These are phyloP conservation scores for Forbesichthys agassizii DNA, from an alignment of 2,113 vertebrate genomes.

Conservation along the genomic window DNA sequence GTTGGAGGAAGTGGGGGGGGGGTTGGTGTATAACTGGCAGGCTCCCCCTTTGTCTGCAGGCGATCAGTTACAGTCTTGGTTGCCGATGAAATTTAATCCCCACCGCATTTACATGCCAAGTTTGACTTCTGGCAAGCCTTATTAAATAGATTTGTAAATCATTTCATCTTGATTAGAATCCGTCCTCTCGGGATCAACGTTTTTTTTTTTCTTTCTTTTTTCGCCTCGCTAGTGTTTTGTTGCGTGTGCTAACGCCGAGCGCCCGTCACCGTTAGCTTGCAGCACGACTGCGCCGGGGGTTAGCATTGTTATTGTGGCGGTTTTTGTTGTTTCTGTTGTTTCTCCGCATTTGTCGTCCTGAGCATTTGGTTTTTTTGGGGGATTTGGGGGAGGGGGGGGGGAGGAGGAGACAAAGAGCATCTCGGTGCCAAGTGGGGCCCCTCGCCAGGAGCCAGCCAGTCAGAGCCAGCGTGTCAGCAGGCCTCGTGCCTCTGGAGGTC, in stretches of 20 bases:
- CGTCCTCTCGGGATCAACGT: constrained; percentile 68
- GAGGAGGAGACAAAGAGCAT: constrained; percentile 54
- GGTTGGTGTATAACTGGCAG: constrained; percentile 59
- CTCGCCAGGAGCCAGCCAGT: background rate
- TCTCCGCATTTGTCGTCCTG: constrained; percentile 7
- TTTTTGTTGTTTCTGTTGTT: background rate
- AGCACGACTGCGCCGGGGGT: background rate
- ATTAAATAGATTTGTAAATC: constrained; percentile 82
- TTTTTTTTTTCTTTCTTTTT: constrained; percentile 60
- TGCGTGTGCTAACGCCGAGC: background rate
- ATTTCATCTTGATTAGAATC: constrained; percentile 80
- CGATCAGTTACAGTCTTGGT: constrained; percentile 79
- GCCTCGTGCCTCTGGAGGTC: constrained; percentile 62
- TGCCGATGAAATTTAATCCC: constrained; percentile 78
- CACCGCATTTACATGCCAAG: constrained; percentile 78
- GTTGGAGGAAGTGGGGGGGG: constrained; percentile 38
- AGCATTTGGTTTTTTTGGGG: constrained; percentile 27
- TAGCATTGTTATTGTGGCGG: background rate
- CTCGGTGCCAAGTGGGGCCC: constrained; percentile 36
- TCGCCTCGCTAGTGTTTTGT: constrained; percentile 57
- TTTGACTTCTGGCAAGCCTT: constrained; percentile 79
- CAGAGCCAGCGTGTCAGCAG: constrained; percentile 60
- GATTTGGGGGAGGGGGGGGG: no score
- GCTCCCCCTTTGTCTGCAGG: constrained; percentile 74
- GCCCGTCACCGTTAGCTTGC: background rate